Base-by-base conservation (phyloP, 2,113 vertebrate species). In the Lethenteron reissneri region DNA sequence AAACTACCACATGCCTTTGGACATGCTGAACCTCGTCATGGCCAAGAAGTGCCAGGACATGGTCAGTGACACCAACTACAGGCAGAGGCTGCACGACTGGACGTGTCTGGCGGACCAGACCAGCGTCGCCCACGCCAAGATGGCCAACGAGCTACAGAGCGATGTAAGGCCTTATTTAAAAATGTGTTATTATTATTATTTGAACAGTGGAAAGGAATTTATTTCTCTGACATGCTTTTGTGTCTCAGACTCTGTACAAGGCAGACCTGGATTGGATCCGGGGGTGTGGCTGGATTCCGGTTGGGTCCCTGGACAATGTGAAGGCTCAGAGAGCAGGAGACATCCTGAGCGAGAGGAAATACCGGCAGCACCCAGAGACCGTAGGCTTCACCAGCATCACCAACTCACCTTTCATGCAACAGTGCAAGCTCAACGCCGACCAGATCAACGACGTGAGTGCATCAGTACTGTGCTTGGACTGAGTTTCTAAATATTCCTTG, bases 401-500 rank as follows among this genome's bases (percentile, higher is more conserved):
- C 58, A 80, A 87, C 76, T 85, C 85, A 0, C 78, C 88, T 56
- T 81, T 82, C 2, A 78, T 87, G 81, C 80, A 80, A 57, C 82
- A 97, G 62, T 88, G 91, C 60, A 86, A 84, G 58, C 82, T 81
- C 72, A 99, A 99, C 79, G 95, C 94, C 73, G 71, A 84, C 76
- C 92, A 78, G 58, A 92, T 97, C 87, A 83, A 96, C 75, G 91
- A 92, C 89, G 94, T 90, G 73, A 57, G 73, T 74, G 4, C 12
- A 14, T 57, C 57, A 58, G 19, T 58, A 11, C 12, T 21, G 17
- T 19, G 11, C 13, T 15, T 56, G 11, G 21, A 11, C 56, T 56
- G 56, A 17, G 64, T 11, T 17, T 21, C 21, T 69, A n/a, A n/a
- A 17, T 69, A n/a, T 21, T 21, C 25, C 25, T 41, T 41, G 25